Evolutionary conservation across 1,140 invertebrate genomes (phyloP), one percentile per base, ranked within the genome.

Genomic region (Drosophila serrata): DNA sequence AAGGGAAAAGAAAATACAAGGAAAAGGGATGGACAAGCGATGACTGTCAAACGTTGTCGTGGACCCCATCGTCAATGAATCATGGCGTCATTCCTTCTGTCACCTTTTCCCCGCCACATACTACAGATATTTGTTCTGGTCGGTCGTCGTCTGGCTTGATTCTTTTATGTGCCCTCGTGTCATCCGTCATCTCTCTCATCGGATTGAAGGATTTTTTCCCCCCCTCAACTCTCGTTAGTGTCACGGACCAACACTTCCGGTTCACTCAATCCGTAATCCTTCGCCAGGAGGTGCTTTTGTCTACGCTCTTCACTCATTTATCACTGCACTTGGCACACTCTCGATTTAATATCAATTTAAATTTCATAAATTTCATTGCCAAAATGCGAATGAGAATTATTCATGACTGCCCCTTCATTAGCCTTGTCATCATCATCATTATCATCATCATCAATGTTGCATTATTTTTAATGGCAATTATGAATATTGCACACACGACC

Each of bases 331-430:
- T 53, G 37, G 46, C n/a, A n/a, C 67, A 49, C 17, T 67, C 58
- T 67, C 76, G 81, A 63, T 85, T 85, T 87, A 87, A 75, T 82
- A 72, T 87, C 82, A 86, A 86, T 88, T 86, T 75, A 79, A 76
- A 79, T 82, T 86, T 81, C 57, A 86, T 51, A 62, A 77, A 85
- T 86, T 82, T 82, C 78, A 82, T 86, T 35, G 65, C 43, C 51
- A 13, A 53, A 57, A 49, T 56, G 43, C 49, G n/a, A 33, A 37
- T 35, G 13, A 15, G 29, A 61, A 72, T 79, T 79, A 86, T 79
- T 72, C 56, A 86, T 82, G 62, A 51, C 51, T 27, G 40, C 56
- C 74, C 74, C 46, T 75, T 77, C 63, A 77, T 69, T 77, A 77
- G 75, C 73, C 62, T 37, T 53, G 72, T 75, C 74, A 75, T 24